Percentiles rank a stretch among this genome's conserved stretches.
These are phyloP conservation scores for Tipula helvola DNA, from an alignment of 2,888 invertebrate genomes.

Conservation along the genomic window DNA sequence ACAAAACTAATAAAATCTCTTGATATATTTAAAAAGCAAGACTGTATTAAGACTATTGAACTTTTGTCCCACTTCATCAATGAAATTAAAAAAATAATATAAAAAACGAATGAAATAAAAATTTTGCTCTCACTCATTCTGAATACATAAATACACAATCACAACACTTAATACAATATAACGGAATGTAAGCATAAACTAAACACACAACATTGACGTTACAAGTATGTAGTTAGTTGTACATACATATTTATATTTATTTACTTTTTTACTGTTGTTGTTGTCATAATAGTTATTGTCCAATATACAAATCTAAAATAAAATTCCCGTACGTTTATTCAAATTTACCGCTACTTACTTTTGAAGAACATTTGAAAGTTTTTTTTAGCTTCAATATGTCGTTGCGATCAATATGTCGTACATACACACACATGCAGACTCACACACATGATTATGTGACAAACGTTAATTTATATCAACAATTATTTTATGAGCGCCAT, in stretches of 20 bases:
- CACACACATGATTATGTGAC: background rate
- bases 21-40: background rate
- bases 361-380: background rate
- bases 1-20: background rate
- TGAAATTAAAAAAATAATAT: background rate
- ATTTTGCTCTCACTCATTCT: conserved; percentile 4
- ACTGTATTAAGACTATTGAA: background rate
- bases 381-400: background rate
- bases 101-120: background rate
- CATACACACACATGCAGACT: background rate
- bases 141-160: background rate
- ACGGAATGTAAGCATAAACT: background rate
- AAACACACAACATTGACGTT: background rate
- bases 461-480: background rate
- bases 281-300: background rate
- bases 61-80: background rate
- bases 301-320: background rate
- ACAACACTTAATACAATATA: background rate
- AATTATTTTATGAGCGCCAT: background rate
- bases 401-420: background rate
- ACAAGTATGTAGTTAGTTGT: background rate
- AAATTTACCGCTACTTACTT: background rate
- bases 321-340: background rate
- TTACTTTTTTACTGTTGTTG: background rate
- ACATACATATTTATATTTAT: background rate